Evolutionary conservation across 2,888 invertebrate species (phyloP), one percentile per base, ranked within the genome.

Genomic region (Cantharis rustica): DNA sequence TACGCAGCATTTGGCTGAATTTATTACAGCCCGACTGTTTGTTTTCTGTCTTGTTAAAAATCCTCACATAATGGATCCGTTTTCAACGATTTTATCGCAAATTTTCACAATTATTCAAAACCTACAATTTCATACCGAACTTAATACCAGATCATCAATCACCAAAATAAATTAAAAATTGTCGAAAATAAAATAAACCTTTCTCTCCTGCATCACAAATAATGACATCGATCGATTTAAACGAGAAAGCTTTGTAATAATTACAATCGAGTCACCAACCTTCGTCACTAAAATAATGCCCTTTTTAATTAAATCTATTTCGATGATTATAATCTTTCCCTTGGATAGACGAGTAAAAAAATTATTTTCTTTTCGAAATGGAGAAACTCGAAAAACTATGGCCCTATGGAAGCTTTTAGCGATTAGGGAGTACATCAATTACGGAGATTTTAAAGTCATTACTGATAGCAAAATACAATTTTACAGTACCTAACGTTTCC

Each of bases 1-100:
- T 73, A 74, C 68, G 71, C 78, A 71, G 79, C 74, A 76, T 75
- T 78, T 75, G 79, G 79, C 79, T 79, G 80, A 77, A 79, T 80
- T 81, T 77, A 77, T 77, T 77, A 71, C 70, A 20, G 72, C 69
- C 10, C 47, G 62, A 69, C 31, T 69, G 61, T 77, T 70, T 75
- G 74, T 74, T 77, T 74, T 71, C 61, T 62, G 73, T 68, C 70
- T 64, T 73, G 72, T 71, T 76, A 66, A 61, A 70, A 76, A 66
- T 71, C 76, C 69, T 71, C 47, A 47, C 47, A 47, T 47, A 47
- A 47, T 47, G 47, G 47, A 47, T 47, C 47, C 47, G 47, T 47
- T 47, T 47, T 47, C 47, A 47, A 47, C 47, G 47, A 47, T 47
- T 47, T 47, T 47, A 47, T 47, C 47, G 47, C 47, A 47, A 47